These are phyloP conservation scores for Stylophora pistillata DNA, from an alignment of 64 coral and sea anemone genomes.

Conservation along the genomic window DNA sequence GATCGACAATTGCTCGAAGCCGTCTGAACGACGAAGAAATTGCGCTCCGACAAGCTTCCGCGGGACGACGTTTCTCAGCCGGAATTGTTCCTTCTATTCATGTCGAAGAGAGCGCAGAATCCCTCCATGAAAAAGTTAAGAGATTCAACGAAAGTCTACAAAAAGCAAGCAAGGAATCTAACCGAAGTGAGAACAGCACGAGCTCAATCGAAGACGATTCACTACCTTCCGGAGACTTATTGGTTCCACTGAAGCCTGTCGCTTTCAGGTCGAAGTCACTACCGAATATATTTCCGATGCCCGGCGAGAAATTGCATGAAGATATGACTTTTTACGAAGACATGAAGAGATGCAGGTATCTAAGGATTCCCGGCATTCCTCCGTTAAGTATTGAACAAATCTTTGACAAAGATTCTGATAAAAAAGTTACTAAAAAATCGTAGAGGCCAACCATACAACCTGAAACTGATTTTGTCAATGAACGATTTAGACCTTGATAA, in stretches of 20 bases:
- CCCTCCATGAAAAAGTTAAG: constrained; percentile 6
- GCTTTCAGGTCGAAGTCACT: constrained; percentile 30
- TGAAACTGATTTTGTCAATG: too few relatives aligned
- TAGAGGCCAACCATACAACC: too few relatives aligned
- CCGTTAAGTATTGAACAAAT: constrained; percentile 8
- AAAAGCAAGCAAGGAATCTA: not conserved
- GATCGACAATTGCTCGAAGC: constrained; percentile 10
- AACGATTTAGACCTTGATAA: too few relatives aligned
- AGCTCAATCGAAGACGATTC: not conserved
- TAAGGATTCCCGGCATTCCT: not conserved
- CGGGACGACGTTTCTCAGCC: constrained; percentile 7
- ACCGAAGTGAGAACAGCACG: not conserved
- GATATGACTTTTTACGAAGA: constrained; percentile 14
- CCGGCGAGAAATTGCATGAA: not conserved
- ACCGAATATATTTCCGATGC: not conserved
- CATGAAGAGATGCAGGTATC: constrained; percentile 30
- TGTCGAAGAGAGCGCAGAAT: constrained; percentile 8
- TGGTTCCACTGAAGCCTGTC: not conserved
- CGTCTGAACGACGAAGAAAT: not conserved
- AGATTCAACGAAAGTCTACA: constrained; percentile 30
- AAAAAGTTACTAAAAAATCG: not conserved
- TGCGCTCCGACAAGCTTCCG: too few relatives aligned
- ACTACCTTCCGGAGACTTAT: not conserved
- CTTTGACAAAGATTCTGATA: not conserved
- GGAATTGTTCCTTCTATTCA: constrained; percentile 8